Evolutionary conservation across 2,888 invertebrate species (phyloP).

Genomic region (Drosophila antonietae): DNA sequence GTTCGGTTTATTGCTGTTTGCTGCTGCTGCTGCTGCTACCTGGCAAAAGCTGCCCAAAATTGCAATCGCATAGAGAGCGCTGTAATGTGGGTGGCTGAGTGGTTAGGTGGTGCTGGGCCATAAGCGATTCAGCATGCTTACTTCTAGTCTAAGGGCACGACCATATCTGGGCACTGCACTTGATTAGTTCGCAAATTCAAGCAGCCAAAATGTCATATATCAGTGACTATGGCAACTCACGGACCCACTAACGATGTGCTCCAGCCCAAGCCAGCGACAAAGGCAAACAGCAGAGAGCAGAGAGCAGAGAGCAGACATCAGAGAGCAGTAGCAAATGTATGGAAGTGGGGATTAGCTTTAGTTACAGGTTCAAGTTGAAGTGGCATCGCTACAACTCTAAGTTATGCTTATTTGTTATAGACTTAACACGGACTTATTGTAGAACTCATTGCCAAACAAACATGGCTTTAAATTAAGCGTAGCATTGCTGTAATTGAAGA

Average conservation of each 20-base stretch:
- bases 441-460: neutral
- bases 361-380: neutral
- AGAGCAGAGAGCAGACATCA: neutral
- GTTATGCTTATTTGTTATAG: constrained; percentile 1
- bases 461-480: neutral
- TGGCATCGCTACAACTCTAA: neutral
- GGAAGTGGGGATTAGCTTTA: neutral
- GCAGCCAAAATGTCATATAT: constrained; percentile 48
- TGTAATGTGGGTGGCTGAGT: neutral
- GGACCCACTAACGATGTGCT: constrained; percentile 6
- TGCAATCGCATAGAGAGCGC: constrained; percentile 42
- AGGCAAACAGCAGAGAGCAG: neutral
- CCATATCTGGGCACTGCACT: constrained; percentile 55
- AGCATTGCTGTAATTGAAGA: too few species aligned
- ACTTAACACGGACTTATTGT: neutral
- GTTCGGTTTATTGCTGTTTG: constrained; percentile 52
- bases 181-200: constrained; percentile 66
- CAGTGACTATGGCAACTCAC: constrained; percentile 9
- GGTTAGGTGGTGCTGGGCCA: neutral
- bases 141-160: constrained; percentile 14
- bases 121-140: constrained; percentile 6
- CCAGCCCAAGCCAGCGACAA: neutral
- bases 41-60: constrained; percentile 38
- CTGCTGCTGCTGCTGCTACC: constrained; percentile 19
- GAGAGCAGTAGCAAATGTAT: neutral